Evolutionary conservation across 2,797 vertebrate genomes (phyloP), one percentile per base, ranked within the genome.

Genomic region (Lepus oiostolus): DNA sequence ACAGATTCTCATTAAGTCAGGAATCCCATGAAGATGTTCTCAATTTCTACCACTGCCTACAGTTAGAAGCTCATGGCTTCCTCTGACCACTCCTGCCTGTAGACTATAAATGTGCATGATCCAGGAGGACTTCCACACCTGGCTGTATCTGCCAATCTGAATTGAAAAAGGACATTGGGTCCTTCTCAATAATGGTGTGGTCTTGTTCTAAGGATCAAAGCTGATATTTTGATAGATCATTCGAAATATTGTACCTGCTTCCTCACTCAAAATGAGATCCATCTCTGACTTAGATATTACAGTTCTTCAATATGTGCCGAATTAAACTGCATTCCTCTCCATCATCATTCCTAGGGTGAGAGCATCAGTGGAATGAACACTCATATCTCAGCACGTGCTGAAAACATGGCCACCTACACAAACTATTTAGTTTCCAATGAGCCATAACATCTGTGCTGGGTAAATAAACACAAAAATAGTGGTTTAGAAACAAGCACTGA

Each of bases 341-440:
- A 22, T 71, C 30, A 30, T 82, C 76, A 67, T 94, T 88, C 32
- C 26, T 42, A 67, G 32, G n/a, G 2, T 76, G 47, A 96, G 65
- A 83, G 8, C 74, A 63, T 79, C 83, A 71, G 79, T 26, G 4
- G 22, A 71, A 58, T 0, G 3, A 75, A 71, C 19, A 82, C 67
- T 93, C 16, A 30, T 14, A 70, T 62, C 60, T 84, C 82, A 65
- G 54, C 72, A 85, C 90, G 93, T 95, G 65, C 71, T 93, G 76
- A 84, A 95, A 96, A 96, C 88, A 94, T 28, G 38, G 22, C 50
- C 50, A 79, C 82, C 72, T 79, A 85, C 68, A 90, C 54, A 96
- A 96, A 89, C 76, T 52, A 93, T 95, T 96, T 88, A 79, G 30
- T 96, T 97, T 75, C 96, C 79, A 96, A 93, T 94, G 93, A 96